These are phyloP conservation scores for Mionectes olivaceus DNA, from an alignment of 2,797 vertebrate genomes.

Conservation along the genomic window DNA sequence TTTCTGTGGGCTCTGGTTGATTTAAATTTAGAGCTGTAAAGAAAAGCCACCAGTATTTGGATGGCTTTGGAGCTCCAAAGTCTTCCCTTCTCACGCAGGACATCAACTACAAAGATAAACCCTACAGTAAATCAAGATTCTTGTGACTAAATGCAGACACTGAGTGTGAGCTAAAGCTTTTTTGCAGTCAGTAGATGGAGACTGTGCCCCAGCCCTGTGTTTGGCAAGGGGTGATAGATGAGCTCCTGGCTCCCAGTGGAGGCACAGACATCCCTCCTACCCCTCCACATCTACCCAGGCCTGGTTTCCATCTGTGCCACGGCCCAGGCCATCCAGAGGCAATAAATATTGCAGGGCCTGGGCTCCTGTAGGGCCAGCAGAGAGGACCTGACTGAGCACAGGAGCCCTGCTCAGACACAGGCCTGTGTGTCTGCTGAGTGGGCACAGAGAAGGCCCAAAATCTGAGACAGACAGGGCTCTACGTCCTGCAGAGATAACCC, in stretches of 20 bases:
- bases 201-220: background rate
- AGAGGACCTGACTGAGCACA: background rate
- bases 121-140: background rate
- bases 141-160: accelerated
- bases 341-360: background rate
- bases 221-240: background rate
- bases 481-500: background rate
- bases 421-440: background rate
- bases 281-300: background rate
- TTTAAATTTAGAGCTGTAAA: background rate
- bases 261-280: background rate
- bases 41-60: background rate
- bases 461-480: background rate
- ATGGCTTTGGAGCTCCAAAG: background rate
- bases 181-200: background rate
- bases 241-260: background rate
- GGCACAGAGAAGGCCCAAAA: background rate
- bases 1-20: background rate
- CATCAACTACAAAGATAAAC: background rate
- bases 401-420: background rate
- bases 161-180: background rate
- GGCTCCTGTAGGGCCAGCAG: background rate
- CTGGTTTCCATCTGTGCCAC: background rate
- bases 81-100: background rate
- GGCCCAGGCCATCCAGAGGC: background rate